Evolutionary conservation across 2,888 invertebrate genomes (phyloP).

Genomic region (Alloplasta piceator): DNA sequence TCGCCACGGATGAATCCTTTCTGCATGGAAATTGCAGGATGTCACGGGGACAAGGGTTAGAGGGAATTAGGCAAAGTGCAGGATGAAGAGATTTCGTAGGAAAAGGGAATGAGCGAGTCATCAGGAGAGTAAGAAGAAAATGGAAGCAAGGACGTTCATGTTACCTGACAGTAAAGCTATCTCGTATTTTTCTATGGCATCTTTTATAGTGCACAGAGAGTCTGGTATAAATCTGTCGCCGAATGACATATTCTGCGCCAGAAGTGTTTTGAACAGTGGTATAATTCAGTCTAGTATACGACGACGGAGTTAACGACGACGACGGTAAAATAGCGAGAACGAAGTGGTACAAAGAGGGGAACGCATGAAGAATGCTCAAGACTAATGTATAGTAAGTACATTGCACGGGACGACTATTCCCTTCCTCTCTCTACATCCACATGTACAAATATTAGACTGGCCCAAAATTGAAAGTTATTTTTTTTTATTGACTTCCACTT

Average conservation of each 20-base stretch:
- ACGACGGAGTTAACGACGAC: background rate
- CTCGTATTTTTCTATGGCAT: background rate
- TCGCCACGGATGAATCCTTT: background rate
- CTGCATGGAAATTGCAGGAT: too few relatives aligned
- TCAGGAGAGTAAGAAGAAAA: constrained; percentile 9
- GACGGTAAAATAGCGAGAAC: background rate
- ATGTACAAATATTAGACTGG: too few relatives aligned
- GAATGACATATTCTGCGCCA: constrained; percentile 1
- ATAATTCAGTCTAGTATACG: constrained; percentile 7
- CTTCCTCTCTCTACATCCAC: too few relatives aligned
- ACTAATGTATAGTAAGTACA: constrained; percentile 9
- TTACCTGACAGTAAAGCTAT: constrained; percentile 8
- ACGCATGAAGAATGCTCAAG: constrained; percentile 9
- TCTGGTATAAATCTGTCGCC: background rate
- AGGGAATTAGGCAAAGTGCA: background rate
- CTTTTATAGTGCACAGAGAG: background rate
- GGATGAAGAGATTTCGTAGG: background rate
- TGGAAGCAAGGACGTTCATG: background rate
- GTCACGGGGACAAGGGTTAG: background rate
- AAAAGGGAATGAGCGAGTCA: background rate
- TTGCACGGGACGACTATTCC: constrained; percentile 3
- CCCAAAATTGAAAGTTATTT: too few relatives aligned
- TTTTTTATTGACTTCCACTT: background rate
- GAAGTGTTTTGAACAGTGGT: constrained; percentile 21
- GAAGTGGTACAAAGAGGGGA: background rate